Base-by-base conservation (phyloP, 2,888 invertebrate species). In the Neocrepidodera transversa region DNA sequence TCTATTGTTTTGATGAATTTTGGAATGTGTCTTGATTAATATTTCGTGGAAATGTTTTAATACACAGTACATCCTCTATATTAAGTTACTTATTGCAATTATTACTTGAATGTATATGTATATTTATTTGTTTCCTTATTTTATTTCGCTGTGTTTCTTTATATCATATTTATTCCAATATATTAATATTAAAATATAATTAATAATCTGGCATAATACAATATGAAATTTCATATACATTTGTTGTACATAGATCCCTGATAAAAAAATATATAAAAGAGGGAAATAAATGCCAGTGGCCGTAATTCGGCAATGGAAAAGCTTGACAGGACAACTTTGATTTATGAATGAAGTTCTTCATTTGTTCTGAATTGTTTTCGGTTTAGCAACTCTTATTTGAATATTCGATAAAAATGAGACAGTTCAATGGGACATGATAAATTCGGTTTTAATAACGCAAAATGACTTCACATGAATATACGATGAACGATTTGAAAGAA, bases 301-400 rank as follows among this genome's bases (percentile, higher is more conserved):
- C 13, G 30, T 45, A 36, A 26, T 38, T 47, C 45, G 32, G n/a
- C 40, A 13, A 20, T 47, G 55, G 52, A 52, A 60, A 56, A 48
- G 48, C 52, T 43, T 49, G 56, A 55, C 60, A 35, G 40, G 62
- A 47, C 59, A 52, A 47, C 48, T 55, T 54, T 62, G 62, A 62
- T 62, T 62, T 62, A 62, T 62, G 62, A 52, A 47, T 47, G 14
- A 16, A 56, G 56, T 59, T 62, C 55, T 58, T 55, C 62, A 62
- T 62, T 62, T 52, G 58, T 58, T 62, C 51, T 49, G 58, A 62
- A 62, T 62, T 62, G 62, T 59, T 62, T 62, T 58, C 59, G 58
- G 51, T 62, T 62, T 62, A 59, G 51, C 55, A 51, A 40, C 58
- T 51, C 47, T 59, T 56, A 55, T 62, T 55, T 59, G 59, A 62